phyloP scores from a whole-genome alignment of 2,797 vertebrate genomes.

The Astyanax mexicanus region DNA sequence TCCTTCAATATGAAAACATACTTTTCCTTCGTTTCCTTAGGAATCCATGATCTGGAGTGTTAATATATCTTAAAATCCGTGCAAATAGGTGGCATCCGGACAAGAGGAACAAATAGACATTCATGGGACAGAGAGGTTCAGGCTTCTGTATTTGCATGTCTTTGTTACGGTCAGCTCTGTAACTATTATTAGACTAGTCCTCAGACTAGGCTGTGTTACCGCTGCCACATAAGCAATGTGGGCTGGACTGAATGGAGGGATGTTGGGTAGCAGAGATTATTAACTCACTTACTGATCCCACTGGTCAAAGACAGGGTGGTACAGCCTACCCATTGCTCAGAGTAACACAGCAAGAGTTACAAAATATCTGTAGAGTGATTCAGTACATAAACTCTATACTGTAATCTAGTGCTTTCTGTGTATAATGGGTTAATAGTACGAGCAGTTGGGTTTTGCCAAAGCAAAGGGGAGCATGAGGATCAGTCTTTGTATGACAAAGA shows the following conservation, averaged over 20 bases:
- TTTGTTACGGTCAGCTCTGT: neutral
- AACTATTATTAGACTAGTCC: neutral
- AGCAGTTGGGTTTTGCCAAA: conserved; percentile 30
- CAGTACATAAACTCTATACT: neutral
- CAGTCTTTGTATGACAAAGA: conserved; percentile 51
- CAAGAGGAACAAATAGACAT: conserved; percentile 2
- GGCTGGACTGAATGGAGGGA: neutral
- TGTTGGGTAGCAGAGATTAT: neutral
- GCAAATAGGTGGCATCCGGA: neutral
- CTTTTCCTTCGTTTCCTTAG: conserved; percentile 24
- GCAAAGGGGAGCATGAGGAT: conserved; percentile 13
- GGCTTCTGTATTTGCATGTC: conserved; percentile 37
- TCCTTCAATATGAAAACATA: conserved; percentile 38
- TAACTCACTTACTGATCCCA: neutral
- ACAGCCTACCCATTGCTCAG: neutral
- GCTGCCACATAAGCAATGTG: conserved; percentile 18
- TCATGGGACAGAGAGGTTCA: conserved; percentile 16
- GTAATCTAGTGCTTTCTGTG: neutral
- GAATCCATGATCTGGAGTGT: neutral
- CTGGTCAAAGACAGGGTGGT: conserved; percentile 18
- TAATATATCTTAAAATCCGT: conserved; percentile 1
- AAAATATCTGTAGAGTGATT: neutral
- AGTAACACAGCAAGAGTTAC: conserved; percentile 5
- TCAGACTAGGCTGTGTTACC: conserved; percentile 30
- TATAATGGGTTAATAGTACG: conserved; percentile 22